phyloP scores from a whole-genome alignment of 2,113 vertebrate species.

The Procavia capensis region DNA sequence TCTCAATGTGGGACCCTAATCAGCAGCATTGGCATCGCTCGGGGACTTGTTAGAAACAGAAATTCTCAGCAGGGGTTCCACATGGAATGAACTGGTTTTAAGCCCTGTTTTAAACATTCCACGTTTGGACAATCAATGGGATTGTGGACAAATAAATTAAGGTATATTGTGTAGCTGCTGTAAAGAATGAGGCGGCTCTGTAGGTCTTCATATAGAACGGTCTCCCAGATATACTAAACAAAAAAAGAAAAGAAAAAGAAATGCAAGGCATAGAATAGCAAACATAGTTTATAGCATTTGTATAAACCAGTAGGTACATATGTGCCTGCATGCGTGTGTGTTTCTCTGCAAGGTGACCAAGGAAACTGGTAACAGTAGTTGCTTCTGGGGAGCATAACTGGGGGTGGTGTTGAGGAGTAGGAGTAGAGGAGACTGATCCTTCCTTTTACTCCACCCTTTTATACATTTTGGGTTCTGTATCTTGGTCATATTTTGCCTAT shows the following conservation, averaged over 20 bases:
- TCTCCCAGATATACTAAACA: background rate
- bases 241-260: background rate
- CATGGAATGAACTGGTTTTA: too few species aligned
- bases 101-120: background rate
- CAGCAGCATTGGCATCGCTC: too few species aligned
- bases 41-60: too few species aligned
- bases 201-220: background rate
- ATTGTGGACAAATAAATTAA: conserved; percentile 6
- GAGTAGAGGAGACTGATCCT: background rate
- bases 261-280: background rate
- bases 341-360: background rate
- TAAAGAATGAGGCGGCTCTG: background rate
- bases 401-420: too few species aligned
- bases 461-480: background rate
- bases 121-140: background rate
- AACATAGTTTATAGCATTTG: background rate
- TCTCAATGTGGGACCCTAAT: too few species aligned
- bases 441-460: background rate
- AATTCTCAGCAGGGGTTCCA: too few species aligned
- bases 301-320: background rate
- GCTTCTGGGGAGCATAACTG: background rate
- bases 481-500: background rate
- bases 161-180: background rate
- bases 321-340: background rate
- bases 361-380: background rate